These are phyloP conservation scores for Trialeurodes vaporariorum DNA, from an alignment of 1,140 invertebrate species.

Conservation along the genomic window DNA sequence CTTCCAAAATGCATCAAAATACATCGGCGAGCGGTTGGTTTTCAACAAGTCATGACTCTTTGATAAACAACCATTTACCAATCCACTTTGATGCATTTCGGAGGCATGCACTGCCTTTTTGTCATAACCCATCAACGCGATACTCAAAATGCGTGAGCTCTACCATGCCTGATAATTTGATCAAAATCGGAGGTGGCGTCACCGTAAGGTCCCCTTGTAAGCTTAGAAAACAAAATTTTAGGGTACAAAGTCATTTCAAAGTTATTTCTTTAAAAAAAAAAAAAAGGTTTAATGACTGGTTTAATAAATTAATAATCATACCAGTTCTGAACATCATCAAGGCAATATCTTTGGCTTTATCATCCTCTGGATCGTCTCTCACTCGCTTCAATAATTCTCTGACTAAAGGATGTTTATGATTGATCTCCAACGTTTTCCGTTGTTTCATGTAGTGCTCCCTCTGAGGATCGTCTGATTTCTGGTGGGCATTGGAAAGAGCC, in stretches of 20 bases:
- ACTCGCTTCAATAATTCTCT: conserved; percentile 79
- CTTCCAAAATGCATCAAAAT: no score
- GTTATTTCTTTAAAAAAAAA: no score
- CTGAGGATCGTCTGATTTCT: conserved; percentile 87
- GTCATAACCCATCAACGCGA: not conserved
- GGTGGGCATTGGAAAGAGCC: conserved; percentile 91
- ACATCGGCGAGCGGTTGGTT: no score
- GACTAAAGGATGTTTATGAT: conserved; percentile 92
- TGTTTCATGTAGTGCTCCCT: conserved; percentile 85
- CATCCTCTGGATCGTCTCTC: conserved; percentile 64
- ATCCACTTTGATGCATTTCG: no score
- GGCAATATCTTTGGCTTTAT: conserved; percentile 75
- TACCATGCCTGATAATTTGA: no score
- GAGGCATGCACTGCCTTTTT: no score
- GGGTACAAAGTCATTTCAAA: not conserved
- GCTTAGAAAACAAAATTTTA: not conserved
- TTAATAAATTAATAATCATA: conserved; percentile 17
- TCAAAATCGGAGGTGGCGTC: no score
- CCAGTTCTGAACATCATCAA: conserved; percentile 79
- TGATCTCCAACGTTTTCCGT: conserved; percentile 96
- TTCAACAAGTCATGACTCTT: no score
- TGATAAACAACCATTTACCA: no score
- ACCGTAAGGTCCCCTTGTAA: no score
- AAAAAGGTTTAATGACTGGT: no score
- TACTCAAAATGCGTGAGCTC: no score